A percentile compares a stretch with the other conserved stretches of the same genome.
Conservation (phyloP, 2,113 vertebrate genomes). For the Gallinago jamesoni region DNA sequence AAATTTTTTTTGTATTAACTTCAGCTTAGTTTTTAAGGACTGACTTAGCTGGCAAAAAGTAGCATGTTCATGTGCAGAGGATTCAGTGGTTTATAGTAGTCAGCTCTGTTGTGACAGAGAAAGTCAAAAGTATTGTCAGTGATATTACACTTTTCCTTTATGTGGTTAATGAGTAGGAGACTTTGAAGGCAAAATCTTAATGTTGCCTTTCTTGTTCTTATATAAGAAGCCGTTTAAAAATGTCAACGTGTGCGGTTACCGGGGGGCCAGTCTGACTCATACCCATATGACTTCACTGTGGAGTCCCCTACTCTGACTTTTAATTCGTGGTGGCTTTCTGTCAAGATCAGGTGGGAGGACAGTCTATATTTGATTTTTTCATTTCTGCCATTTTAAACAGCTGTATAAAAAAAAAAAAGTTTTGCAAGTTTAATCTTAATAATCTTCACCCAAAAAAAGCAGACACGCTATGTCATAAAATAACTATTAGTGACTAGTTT, state of each 20-base stretch:
- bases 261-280: neutral
- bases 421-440: conserved; percentile 83
- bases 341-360: neutral
- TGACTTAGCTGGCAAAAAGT: neutral
- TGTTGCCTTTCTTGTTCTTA: neutral
- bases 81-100: neutral
- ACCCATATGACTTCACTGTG: accelerated
- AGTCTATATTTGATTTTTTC: conserved; percentile 46
- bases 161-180: neutral
- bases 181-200: neutral
- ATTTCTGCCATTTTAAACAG: conserved; percentile 71
- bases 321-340: neutral
- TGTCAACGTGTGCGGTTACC: too few relatives aligned
- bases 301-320: neutral
- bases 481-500: conserved; percentile 89
- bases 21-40: neutral
- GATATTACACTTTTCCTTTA: neutral
- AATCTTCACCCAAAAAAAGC: conserved; percentile 73
- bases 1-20: neutral
- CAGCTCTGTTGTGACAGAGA: neutral
- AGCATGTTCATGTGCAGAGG: neutral
- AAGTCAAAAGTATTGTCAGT: neutral
- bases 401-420: conserved; percentile 71
- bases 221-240: neutral
- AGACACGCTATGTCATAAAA: conserved; percentile 83